Conservation (phyloP, 1,140 invertebrate species). For the Trinorchestia longiramus region DNA sequence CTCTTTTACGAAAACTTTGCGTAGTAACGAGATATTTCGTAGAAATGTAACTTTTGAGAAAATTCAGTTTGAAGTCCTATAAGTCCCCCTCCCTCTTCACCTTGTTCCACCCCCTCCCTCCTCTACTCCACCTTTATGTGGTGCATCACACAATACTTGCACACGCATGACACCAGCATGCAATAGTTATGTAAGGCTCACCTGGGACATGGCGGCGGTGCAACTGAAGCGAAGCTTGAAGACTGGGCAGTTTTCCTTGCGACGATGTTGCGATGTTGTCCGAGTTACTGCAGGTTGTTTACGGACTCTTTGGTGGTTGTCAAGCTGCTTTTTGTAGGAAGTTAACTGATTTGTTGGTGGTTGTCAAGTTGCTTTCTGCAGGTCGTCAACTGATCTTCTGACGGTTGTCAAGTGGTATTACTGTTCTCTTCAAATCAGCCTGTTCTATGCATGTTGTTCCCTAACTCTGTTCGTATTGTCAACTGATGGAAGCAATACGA, state of each 20-base stretch:
- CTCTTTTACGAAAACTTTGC: too few relatives aligned
- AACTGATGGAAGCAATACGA: not conserved
- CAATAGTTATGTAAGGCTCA: not conserved
- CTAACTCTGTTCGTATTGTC: not conserved
- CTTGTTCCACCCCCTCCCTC: too few relatives aligned
- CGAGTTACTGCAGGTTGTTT: too few relatives aligned
- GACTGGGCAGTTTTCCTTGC: not conserved
- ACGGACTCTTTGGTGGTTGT: too few relatives aligned
- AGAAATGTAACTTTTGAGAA: too few relatives aligned
- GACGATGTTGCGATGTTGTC: not conserved
- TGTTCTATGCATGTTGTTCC: not conserved
- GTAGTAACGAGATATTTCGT: too few relatives aligned
- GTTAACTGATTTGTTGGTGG: too few relatives aligned
- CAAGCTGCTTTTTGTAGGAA: too few relatives aligned
- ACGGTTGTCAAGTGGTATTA: not conserved
- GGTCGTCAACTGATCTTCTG: not conserved
- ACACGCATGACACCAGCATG: not conserved
- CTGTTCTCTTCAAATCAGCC: not conserved
- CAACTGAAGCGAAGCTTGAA: not conserved
- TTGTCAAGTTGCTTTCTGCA: not conserved
- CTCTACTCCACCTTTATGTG: too few relatives aligned
- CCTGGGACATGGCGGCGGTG: not conserved
- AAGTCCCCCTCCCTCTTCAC: too few relatives aligned
- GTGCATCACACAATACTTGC: too few relatives aligned
- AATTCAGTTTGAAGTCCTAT: too few relatives aligned